These are phyloP conservation scores for Brachypteracias leptosomus DNA, from an alignment of 2,113 vertebrate species.

Conservation along the genomic window DNA sequence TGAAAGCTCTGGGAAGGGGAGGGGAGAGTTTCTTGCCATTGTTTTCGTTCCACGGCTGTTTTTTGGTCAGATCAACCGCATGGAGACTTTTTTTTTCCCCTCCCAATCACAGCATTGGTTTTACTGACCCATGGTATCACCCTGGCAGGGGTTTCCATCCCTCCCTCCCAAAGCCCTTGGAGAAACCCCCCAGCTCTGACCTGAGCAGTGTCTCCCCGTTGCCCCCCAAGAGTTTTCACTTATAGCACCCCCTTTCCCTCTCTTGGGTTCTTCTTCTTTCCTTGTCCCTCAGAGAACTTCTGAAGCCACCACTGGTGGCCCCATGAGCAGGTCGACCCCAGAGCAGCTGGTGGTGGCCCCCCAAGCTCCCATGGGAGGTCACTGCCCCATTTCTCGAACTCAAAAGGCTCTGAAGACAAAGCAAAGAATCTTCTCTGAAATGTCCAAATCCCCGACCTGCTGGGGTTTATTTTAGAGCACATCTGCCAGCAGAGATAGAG, in stretches of 20 bases:
- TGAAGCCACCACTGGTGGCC: neutral
- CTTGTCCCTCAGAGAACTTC: neutral
- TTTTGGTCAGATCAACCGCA: neutral
- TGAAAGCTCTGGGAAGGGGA: neutral
- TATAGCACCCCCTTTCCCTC: neutral
- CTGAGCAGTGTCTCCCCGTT: rapidly evolving
- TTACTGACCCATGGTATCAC: neutral
- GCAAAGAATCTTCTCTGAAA: neutral
- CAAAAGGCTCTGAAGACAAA: neutral
- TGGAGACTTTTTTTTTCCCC: neutral
- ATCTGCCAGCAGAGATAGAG: neutral
- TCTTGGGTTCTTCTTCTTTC: neutral
- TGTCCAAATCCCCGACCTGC: neutral
- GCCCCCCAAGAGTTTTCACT: neutral
- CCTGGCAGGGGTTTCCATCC: neutral
- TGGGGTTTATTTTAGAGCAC: neutral
- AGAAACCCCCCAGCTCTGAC: neutral
- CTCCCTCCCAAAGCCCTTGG: neutral
- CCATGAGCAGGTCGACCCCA: neutral
- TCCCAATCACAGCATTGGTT: neutral
- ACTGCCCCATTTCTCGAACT: neutral
- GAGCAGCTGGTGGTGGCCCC: neutral
- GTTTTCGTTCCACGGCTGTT: neutral
- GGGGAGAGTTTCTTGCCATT: neutral
- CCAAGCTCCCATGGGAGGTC: neutral